Conservation (phyloP, 2,888 invertebrate genomes). For the Acronicta psi region DNA sequence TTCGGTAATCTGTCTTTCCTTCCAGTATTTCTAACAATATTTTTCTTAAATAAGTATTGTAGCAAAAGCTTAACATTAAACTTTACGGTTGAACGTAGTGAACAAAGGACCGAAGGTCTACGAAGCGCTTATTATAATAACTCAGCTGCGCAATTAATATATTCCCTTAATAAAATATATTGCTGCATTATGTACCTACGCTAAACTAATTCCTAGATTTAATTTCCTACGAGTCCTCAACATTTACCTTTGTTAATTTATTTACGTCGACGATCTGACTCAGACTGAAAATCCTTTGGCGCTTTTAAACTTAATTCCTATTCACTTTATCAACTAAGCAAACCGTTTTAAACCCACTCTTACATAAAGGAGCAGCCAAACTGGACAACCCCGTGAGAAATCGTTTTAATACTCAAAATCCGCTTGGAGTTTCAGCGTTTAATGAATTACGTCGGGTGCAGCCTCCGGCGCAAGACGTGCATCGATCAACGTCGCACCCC, state of each 20-base stretch:
- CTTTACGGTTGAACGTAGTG: neutral
- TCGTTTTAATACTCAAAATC: slow-evolving; percentile 89
- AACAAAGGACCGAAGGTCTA: slow-evolving; percentile 2
- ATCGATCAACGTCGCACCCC: slow-evolving; percentile 90
- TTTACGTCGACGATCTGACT: slow-evolving; percentile 57
- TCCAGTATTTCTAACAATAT: too few species aligned
- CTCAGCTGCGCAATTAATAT: slow-evolving; percentile 9
- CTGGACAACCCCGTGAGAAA: slow-evolving; percentile 87
- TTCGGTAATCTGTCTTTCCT: too few species aligned
- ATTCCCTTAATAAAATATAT: slow-evolving; percentile 10
- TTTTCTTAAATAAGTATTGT: too few species aligned
- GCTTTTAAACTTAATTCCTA: slow-evolving; percentile 76
- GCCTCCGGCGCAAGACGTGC: slow-evolving; percentile 90
- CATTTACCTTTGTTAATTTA: slow-evolving; percentile 60
- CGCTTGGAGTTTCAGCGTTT: slow-evolving; percentile 88
- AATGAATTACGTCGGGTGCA: slow-evolving; percentile 89
- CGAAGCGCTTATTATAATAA: too few species aligned
- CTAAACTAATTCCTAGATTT: slow-evolving; percentile 44
- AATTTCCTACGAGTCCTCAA: slow-evolving; percentile 57
- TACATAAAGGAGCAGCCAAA: slow-evolving; percentile 75
- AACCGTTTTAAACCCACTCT: slow-evolving; percentile 66
- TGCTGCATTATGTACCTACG: slow-evolving; percentile 1
- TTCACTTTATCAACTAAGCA: slow-evolving; percentile 77
- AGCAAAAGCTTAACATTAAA: neutral
- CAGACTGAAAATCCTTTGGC: slow-evolving; percentile 58